phyloP scores from a whole-genome alignment of 2,113 vertebrate species.

The Acrocephalus kingi region DNA sequence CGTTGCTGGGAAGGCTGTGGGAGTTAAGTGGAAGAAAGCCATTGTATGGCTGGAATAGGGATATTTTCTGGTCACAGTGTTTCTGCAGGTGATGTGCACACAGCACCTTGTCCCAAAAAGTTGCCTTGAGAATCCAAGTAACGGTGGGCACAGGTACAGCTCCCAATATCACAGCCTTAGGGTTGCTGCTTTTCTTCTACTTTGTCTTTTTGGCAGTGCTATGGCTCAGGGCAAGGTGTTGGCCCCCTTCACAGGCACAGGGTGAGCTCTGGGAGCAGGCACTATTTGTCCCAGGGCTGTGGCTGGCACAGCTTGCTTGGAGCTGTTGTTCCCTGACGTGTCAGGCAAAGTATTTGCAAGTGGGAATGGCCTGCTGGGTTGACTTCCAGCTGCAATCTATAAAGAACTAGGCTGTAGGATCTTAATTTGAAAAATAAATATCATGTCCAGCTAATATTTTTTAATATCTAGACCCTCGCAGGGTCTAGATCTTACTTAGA shows the following conservation, averaged over 20 bases:
- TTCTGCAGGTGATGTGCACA: not conserved
- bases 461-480: not conserved
- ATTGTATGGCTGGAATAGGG: fast-evolving
- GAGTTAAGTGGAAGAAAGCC: not conserved
- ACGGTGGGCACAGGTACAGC: not conserved
- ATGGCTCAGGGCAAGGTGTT: fast-evolving
- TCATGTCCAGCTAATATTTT: fast-evolving
- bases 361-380: not conserved
- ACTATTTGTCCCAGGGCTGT: not conserved
- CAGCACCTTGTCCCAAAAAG: not conserved
- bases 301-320: not conserved
- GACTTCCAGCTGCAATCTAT: not conserved
- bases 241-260: not conserved
- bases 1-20: not conserved
- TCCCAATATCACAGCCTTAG: not conserved
- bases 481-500: not conserved
- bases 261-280: not conserved
- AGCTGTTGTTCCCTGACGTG: not conserved
- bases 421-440: not conserved
- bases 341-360: not conserved
- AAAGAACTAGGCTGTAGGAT: fast-evolving
- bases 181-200: not conserved
- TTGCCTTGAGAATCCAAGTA: no score
- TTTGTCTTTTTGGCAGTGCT: fast-evolving
- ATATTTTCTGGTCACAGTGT: fast-evolving